These are phyloP conservation scores for Octodon degus DNA, from an alignment of 2,113 vertebrate species.

Conservation along the genomic window DNA sequence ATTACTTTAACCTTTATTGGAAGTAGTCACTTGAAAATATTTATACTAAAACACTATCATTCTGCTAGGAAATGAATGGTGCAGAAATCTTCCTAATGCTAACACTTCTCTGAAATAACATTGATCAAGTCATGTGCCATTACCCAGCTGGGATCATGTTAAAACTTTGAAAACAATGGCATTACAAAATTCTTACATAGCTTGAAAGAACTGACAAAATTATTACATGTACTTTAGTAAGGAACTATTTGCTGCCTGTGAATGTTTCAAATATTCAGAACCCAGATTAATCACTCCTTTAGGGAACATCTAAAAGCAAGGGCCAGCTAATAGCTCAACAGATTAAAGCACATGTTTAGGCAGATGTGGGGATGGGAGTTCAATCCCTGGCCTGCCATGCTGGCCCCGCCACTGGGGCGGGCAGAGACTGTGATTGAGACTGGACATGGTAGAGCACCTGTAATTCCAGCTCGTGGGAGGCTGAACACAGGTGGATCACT, in stretches of 20 bases:
- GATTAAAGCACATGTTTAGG: no score
- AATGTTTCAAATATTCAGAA: slow-evolving; percentile 22
- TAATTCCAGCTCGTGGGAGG: no score
- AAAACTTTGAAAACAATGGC: not conserved
- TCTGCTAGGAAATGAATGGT: not conserved
- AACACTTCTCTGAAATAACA: not conserved
- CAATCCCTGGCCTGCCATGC: no score
- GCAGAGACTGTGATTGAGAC: no score
- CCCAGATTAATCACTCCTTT: slow-evolving; percentile 7
- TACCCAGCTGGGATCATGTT: not conserved
- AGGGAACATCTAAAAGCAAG: not conserved
- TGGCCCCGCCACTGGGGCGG: no score
- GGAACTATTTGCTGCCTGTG: not conserved
- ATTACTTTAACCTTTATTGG: not conserved
- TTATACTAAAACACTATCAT: not conserved
- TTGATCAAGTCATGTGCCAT: slow-evolving; percentile 29
- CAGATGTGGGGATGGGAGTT: no score
- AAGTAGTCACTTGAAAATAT: not conserved
- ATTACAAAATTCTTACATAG: not conserved
- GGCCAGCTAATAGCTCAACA: no score
- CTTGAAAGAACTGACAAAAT: not conserved
- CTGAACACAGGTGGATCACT: no score
- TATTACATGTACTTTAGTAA: not conserved
- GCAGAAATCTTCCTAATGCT: not conserved
- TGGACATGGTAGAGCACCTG: no score